Conservation (phyloP, 2,113 vertebrate genomes). For the Ptychochromis oligacanthus region DNA sequence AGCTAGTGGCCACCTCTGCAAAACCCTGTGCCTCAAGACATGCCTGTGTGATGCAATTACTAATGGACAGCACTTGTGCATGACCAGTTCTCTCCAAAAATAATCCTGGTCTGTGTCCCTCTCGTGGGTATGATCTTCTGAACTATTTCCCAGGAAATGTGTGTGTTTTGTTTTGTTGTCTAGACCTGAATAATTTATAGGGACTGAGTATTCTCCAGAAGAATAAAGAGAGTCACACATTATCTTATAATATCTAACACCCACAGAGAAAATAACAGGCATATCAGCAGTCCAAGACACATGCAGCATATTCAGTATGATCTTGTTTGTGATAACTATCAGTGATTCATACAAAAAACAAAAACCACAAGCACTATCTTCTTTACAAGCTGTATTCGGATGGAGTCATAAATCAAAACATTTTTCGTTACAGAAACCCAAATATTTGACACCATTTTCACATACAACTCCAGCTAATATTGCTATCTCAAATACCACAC, state of each 20-base stretch:
- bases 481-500: neutral
- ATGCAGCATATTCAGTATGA: slow-evolving; percentile 1
- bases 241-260: slow-evolving; percentile 32
- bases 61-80: neutral
- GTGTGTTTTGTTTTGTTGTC: slow-evolving; percentile 27
- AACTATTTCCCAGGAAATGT: slow-evolving; percentile 37
- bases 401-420: slow-evolving; percentile 3
- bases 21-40: neutral
- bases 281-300: neutral
- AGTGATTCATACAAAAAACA: slow-evolving; percentile 7
- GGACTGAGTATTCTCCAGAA: neutral
- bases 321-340: slow-evolving; percentile 17
- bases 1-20: neutral
- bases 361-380: neutral
- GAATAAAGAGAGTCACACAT: slow-evolving; percentile 17
- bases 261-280: slow-evolving; percentile 23
- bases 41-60: slow-evolving; percentile 17
- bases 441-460: neutral
- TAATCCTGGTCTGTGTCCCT: neutral
- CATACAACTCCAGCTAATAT: neutral
- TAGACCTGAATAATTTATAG: slow-evolving; percentile 44
- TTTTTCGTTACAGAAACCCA: neutral
- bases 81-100: neutral
- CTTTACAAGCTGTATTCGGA: neutral
- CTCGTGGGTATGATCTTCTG: neutral